phyloP scores from a whole-genome alignment of 1,140 invertebrate species.

The Plodia interpunctella region DNA sequence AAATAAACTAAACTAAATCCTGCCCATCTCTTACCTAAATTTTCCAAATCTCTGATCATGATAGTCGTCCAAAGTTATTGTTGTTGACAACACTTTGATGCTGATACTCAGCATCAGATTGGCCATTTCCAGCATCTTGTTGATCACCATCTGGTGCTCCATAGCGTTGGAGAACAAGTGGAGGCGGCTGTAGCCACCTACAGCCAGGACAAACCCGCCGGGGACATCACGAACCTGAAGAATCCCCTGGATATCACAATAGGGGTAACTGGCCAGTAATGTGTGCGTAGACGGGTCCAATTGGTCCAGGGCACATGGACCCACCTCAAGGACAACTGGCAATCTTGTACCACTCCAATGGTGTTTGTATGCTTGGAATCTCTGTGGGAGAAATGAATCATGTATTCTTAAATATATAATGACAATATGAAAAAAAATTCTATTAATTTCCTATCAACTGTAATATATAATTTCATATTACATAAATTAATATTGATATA shows the following conservation, averaged over 20 bases:
- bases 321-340: slow-evolving; percentile 92
- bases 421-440: too few relatives aligned
- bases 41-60: slow-evolving; percentile 92
- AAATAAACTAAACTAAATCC: too few relatives aligned
- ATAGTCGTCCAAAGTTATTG: slow-evolving; percentile 91
- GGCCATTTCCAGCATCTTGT: slow-evolving; percentile 90
- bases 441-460: too few relatives aligned
- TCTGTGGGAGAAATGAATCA: slow-evolving; percentile 75
- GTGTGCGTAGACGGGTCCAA: slow-evolving; percentile 90
- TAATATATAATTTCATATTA: too few relatives aligned
- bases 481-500: too few relatives aligned
- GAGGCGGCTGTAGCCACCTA: slow-evolving; percentile 90
- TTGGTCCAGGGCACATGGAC: slow-evolving; percentile 93
- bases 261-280: slow-evolving; percentile 91
- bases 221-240: slow-evolving; percentile 82
- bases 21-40: slow-evolving; percentile 86
- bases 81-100: slow-evolving; percentile 89
- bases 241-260: slow-evolving; percentile 82
- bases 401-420: too few relatives aligned
- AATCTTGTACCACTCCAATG: slow-evolving; percentile 96
- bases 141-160: slow-evolving; percentile 90
- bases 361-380: slow-evolving; percentile 94
- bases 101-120: slow-evolving; percentile 87
- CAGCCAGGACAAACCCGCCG: slow-evolving; percentile 92
- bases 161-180: slow-evolving; percentile 91